Conservation (phyloP, 2,888 invertebrate species). For the Ceriagrion tenellum region DNA sequence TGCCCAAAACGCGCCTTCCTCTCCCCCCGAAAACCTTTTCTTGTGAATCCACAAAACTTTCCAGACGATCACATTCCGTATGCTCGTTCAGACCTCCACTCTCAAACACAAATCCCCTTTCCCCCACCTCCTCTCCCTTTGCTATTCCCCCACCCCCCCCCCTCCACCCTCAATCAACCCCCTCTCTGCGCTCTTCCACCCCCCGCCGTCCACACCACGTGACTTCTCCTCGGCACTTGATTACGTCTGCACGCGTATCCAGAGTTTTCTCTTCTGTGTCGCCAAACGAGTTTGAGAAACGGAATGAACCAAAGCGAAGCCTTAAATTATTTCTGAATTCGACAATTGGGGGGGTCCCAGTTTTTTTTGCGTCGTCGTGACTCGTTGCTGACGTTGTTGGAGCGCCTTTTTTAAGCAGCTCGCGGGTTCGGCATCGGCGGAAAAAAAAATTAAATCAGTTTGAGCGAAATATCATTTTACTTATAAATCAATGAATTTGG, state of each 20-base stretch:
- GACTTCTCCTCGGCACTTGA: neutral
- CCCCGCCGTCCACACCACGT: neutral
- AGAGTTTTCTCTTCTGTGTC: neutral
- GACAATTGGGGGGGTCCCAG: neutral
- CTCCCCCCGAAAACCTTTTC: neutral
- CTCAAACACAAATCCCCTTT: no score
- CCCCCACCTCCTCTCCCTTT: no score
- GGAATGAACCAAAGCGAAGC: neutral
- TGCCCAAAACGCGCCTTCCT: neutral
- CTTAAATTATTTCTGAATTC: neutral
- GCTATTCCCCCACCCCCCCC: neutral
- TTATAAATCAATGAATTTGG: no score
- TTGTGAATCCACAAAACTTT: slow-evolving; percentile 7
- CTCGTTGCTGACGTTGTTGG: neutral
- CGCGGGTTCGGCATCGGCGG: no score
- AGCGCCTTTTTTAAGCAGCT: neutral
- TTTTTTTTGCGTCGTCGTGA: neutral
- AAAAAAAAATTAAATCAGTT: no score
- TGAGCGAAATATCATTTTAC: no score
- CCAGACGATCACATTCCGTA: slow-evolving; percentile 21
- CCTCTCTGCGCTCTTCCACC: no score
- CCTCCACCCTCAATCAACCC: no score
- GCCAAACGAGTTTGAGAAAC: neutral
- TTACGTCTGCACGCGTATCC: neutral
- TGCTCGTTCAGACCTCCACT: neutral